Percentiles rank a stretch among this genome's conserved stretches.
Conservation (phyloP, 1,140 invertebrate genomes). For the Choristoneura fumiferana region DNA sequence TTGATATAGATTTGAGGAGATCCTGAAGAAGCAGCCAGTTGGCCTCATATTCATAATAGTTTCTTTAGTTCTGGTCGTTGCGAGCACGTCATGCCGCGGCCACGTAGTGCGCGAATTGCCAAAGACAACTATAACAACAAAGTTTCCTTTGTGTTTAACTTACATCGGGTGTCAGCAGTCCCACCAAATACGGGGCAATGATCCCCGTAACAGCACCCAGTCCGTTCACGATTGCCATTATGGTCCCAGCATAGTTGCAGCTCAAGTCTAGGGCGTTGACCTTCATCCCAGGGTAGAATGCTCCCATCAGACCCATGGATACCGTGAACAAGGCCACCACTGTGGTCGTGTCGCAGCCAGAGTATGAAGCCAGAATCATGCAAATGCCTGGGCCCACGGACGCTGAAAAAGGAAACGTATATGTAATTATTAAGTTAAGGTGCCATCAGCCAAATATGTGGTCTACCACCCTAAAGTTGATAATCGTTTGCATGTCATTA, state of each 20-base stretch:
- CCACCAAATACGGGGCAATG: constrained; percentile 87
- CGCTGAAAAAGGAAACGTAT: constrained; percentile 52
- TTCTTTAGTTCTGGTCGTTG: too few species aligned
- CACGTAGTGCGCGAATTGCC: too few species aligned
- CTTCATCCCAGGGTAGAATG: constrained; percentile 83
- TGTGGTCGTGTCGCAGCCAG: constrained; percentile 78
- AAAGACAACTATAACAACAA: too few species aligned
- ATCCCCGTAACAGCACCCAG: constrained; percentile 87
- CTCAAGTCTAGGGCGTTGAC: constrained; percentile 89
- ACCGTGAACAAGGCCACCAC: constrained; percentile 85
- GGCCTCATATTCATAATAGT: too few species aligned
- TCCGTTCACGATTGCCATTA: constrained; percentile 90
- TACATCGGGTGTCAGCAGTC: constrained; percentile 86
- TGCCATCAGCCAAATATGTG: too few species aligned
- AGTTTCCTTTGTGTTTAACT: constrained; percentile 47
- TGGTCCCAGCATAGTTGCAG: constrained; percentile 86
- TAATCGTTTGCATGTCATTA: too few species aligned
- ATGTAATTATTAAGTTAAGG: constrained; percentile 21
- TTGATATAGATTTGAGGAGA: too few species aligned
- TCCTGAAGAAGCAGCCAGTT: too few species aligned
- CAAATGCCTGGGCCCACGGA: constrained; percentile 79
- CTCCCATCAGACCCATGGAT: constrained; percentile 85
- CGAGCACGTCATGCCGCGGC: too few species aligned
- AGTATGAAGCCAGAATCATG: constrained; percentile 81
- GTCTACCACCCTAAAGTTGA: too few species aligned